Base-by-base conservation (phyloP, 2,888 invertebrate species). In the Andrena fulva region DNA sequence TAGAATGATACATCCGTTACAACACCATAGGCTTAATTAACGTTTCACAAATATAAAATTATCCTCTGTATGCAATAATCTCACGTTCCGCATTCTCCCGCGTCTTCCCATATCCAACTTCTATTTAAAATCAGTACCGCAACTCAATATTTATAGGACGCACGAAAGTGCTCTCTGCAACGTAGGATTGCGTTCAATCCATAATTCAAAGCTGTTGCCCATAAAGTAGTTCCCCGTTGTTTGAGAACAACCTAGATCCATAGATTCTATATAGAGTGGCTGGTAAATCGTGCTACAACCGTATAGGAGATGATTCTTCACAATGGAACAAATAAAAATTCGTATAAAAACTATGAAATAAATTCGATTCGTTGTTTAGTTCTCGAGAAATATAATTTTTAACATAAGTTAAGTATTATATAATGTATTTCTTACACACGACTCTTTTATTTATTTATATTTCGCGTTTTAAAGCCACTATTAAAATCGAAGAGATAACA, bases 161-260 rank as follows among this genome's bases (percentile, higher is more conserved):
- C 33, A 8, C 4, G 35, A 62, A 16, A 35, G 8, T 62, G 16
- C n/a, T 12, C 31, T 31, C n/a, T 62, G 8, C 12, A 20, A 35
- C 20, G 20, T 35, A 42, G 10, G 42, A 63, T 63, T 24, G 42
- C 24, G 24, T 10, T 63, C 42, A 2, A 63, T 42, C 63, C 42
- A 63, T 63, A 63, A 63, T 63, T 63, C 63, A 42, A 33, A 24
- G 24, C 42, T 42, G 20, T 24, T 24, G 12, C 33, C 24, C 35
- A 42, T 63, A 42, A 24, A n/a, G 10, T 42, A 42, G 16, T 42
- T 35, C 27, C 27, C 10, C 12, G n/a, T 29, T 20, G 60, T 35
- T 35, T 20, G 35, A 10, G 63, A 24, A 63, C 42, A 24, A 33
- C 24, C 63, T 35, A 33, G 24, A 33, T 60, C 60, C 60, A 60